phyloP scores from a whole-genome alignment of 2,113 vertebrate species.

The Uria aalge region DNA sequence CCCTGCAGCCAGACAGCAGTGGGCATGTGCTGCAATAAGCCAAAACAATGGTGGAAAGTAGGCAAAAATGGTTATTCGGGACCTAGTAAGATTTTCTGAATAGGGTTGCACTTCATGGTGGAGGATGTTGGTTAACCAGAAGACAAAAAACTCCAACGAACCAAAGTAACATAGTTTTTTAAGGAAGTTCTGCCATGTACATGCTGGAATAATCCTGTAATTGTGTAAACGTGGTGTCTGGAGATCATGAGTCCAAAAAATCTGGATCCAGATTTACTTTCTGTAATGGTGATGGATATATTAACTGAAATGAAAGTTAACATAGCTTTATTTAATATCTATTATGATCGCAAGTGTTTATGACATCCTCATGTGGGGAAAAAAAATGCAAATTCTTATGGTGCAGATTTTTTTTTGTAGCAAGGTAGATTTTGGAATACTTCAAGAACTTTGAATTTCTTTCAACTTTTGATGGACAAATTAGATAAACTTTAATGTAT shows the following conservation, averaged over 20 bases:
- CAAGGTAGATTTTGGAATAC: neutral
- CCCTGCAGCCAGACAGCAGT: neutral
- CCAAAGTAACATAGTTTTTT: neutral
- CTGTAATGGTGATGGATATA: neutral
- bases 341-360: neutral
- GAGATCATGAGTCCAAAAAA: neutral
- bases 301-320: neutral
- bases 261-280: neutral
- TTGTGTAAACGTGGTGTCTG: neutral
- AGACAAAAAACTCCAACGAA: neutral
- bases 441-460: neutral
- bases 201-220: neutral
- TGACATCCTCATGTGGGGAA: neutral
- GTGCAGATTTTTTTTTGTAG: neutral
- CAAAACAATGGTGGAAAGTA: neutral
- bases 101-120: neutral
- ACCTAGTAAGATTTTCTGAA: neutral
- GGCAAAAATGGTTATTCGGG: neutral
- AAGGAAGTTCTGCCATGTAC: neutral
- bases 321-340: neutral
- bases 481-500: neutral
- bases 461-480: neutral
- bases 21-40: neutral
- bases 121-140: neutral
- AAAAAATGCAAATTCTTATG: neutral